Percentiles rank a stretch among this genome's conserved stretches.
These are phyloP conservation scores for Zaprionus lineosus DNA, from an alignment of 2,888 invertebrate genomes.

Conservation along the genomic window DNA sequence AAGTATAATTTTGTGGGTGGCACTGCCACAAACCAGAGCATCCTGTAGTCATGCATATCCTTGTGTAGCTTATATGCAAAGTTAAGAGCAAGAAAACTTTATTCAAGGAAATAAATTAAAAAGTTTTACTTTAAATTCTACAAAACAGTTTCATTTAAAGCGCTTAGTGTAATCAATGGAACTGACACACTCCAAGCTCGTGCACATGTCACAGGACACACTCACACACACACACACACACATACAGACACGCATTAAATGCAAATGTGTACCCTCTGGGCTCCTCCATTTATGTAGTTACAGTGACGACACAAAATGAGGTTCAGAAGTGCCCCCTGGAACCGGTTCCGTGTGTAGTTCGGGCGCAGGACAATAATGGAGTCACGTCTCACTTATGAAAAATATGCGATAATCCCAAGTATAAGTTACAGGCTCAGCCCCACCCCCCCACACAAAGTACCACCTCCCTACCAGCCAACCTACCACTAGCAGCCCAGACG, in stretches of 20 bases:
- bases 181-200: conserved; percentile 29
- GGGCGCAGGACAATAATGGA: conserved; percentile 68
- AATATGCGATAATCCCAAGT: conserved; percentile 77
- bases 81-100: too few relatives aligned
- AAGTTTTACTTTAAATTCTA: conserved; percentile 45
- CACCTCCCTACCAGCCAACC: background rate
- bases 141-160: conserved; percentile 24
- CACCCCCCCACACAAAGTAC: background rate
- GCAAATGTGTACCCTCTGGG: conserved; percentile 55
- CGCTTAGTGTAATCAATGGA: conserved; percentile 57
- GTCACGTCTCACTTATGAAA: conserved; percentile 80
- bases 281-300: conserved; percentile 45
- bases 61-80: too few relatives aligned
- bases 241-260: conserved; percentile 35
- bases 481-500: background rate
- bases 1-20: too few relatives aligned
- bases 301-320: conserved; percentile 59
- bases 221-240: conserved; percentile 11
- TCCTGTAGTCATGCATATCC: too few relatives aligned
- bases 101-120: conserved; percentile 8
- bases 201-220: conserved; percentile 16
- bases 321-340: conserved; percentile 38
- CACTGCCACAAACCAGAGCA: too few relatives aligned
- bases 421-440: conserved; percentile 51
- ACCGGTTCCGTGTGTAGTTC: too few relatives aligned